Base-by-base conservation (phyloP, 2,888 invertebrate species). In the Cataglyphis rosenhaueri region DNA sequence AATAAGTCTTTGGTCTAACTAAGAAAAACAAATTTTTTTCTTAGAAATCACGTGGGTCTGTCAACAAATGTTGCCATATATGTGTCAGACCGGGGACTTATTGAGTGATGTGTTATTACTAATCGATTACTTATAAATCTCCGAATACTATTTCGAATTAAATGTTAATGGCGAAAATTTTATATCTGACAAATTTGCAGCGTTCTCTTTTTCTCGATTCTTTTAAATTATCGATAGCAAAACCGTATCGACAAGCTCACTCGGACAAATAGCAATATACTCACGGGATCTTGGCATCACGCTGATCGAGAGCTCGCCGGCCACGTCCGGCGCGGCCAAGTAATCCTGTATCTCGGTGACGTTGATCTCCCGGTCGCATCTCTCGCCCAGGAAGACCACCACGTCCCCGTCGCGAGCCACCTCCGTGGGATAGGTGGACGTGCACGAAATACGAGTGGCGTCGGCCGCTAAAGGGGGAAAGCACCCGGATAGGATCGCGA, bases 301-400 rank as follows among this genome's bases (percentile, higher is more conserved):
- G 87, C 88, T 88, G 88, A 93, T 86, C 48, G 90, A 88, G 21
- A 90, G 82, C 66, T 88, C 87, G 41, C 90, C 87, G 89, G 84
- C 93, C 5, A 55, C 38, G n/a, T 78, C 70, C 32, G 55, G 5
- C 89, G 85, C 92, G 87, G 90, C 79, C 88, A 93, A 52, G 87
- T 93, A 84, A 89, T 93, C 86, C 91, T 92, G 91, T 91, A 94
- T 88, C 87, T 92, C 92, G 44, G 88, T 86, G 66, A 85, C 83
- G 66, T 91, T 91, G 75, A 89, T 82, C 75, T 89, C 88, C 41
- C 82, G 82, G 84, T 92, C 91, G 88, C 94, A 94, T 83, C 91
- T 89, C 68, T 94, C 92, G 75, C 93, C 91, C 48, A 94, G 88
- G 83, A 93, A 94, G 75, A 94, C 89, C 83, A 92, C 90, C 82